phyloP scores from a whole-genome alignment of 2,888 invertebrate genomes.

The Alloplasta piceator region DNA sequence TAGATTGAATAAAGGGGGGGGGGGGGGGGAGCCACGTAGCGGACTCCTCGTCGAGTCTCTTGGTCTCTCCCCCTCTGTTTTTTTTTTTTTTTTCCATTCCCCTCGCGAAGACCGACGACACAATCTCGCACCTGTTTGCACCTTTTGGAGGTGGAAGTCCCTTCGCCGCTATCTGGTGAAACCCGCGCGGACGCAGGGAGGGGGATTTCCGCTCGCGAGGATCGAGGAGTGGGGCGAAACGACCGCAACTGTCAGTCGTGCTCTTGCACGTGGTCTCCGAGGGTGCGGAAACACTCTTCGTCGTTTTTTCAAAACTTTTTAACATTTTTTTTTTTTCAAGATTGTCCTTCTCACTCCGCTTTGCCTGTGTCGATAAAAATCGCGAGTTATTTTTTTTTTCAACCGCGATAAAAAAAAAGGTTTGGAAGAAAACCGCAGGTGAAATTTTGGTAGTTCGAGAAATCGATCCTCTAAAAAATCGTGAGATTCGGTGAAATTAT shows the following conservation, averaged over 20 bases:
- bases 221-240: conserved; percentile 41
- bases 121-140: conserved; percentile 72
- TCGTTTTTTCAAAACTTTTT: conserved; percentile 3
- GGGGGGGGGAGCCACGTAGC: not conserved
- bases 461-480: too few relatives aligned
- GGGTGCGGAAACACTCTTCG: conserved; percentile 30
- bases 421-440: conserved; percentile 34
- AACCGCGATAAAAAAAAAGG: conserved; percentile 7
- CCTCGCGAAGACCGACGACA: conserved; percentile 39
- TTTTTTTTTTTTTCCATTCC: conserved; percentile 41
- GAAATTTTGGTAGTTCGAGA: not conserved
- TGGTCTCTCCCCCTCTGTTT: not conserved
- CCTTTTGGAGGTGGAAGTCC: conserved; percentile 58
- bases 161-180: conserved; percentile 43
- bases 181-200: conserved; percentile 1
- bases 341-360: not conserved
- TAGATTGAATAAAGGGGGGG: conserved; percentile 58
- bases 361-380: not conserved
- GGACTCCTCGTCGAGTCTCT: not conserved
- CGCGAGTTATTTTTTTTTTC: not conserved
- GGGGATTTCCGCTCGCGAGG: conserved; percentile 54
- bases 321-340: not conserved
- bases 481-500: too few relatives aligned
- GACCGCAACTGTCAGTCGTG: conserved; percentile 61
- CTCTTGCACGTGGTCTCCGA: conserved; percentile 57